A percentile compares a stretch with the other conserved stretches of the same genome.
These are phyloP conservation scores for Chaenocephalus aceratus DNA, from an alignment of 2,113 vertebrate species.

Conservation along the genomic window DNA sequence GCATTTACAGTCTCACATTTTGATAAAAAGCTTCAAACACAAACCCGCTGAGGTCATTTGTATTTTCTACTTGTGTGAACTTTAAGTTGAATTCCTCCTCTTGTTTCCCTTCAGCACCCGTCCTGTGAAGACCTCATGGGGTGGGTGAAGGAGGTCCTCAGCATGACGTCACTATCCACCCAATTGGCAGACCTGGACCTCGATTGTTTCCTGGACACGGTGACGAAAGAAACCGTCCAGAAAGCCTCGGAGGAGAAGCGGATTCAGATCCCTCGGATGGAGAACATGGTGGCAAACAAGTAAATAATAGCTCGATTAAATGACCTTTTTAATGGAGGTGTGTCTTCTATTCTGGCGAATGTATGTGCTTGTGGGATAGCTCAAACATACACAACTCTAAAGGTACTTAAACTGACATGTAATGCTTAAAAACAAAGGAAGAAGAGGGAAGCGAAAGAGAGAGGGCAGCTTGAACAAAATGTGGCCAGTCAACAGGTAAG, in stretches of 20 bases:
- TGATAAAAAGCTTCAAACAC: slow-evolving; percentile 12
- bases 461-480: slow-evolving; percentile 27
- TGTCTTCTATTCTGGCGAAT: background rate
- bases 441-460: slow-evolving; percentile 28
- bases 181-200: background rate
- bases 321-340: too few relatives aligned
- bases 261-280: background rate
- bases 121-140: slow-evolving; percentile 44
- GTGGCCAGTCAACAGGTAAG: slow-evolving; percentile 48
- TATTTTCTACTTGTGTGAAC: background rate
- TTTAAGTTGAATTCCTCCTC: background rate
- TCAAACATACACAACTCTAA: too few relatives aligned
- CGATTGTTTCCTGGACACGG: slow-evolving; percentile 53
- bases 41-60: background rate
- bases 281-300: slow-evolving; percentile 28
- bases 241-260: slow-evolving; percentile 27
- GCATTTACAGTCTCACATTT: slow-evolving; percentile 23
- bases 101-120: slow-evolving; percentile 43
- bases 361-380: background rate
- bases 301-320: slow-evolving; percentile 4
- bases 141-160: slow-evolving; percentile 44
- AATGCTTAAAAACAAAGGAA: slow-evolving; percentile 26
- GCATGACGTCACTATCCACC: background rate
- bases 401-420: background rate
- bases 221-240: slow-evolving; percentile 41